Conservation (phyloP, 2,113 vertebrate species). For the Salvelinus fontinalis region DNA sequence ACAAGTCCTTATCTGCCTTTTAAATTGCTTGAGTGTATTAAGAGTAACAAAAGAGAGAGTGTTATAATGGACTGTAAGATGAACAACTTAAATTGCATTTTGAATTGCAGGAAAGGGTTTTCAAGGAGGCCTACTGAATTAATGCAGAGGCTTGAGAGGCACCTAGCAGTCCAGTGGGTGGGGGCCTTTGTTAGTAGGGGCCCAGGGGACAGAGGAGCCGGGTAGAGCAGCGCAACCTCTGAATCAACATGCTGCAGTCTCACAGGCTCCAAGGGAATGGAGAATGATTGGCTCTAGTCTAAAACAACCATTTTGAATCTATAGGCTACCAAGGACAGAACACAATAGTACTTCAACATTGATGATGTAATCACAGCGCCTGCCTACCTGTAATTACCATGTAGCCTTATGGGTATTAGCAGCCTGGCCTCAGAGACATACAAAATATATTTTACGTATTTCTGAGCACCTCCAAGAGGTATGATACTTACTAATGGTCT, state of each 20-base stretch:
- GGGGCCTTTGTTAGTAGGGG: background rate
- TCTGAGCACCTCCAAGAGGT: too few species aligned
- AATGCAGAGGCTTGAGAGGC: background rate
- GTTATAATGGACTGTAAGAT: constrained; percentile 3
- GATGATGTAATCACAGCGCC: too few species aligned
- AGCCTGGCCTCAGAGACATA: too few species aligned
- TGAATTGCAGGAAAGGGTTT: background rate
- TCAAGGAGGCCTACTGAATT: background rate
- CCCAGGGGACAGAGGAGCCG: background rate
- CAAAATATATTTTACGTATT: too few species aligned
- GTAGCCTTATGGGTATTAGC: too few species aligned
- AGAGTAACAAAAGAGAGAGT: background rate
- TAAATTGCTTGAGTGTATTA: background rate
- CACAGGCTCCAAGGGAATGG: background rate
- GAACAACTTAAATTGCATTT: background rate
- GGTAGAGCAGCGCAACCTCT: background rate
- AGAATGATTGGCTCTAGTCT: background rate
- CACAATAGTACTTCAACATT: too few species aligned
- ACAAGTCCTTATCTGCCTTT: background rate
- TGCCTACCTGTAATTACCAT: too few species aligned
- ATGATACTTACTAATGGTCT: too few species aligned
- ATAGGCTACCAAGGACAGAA: too few species aligned
- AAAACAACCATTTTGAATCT: too few species aligned
- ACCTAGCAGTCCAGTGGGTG: background rate
- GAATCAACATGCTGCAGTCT: background rate